Evolutionary conservation across 2,888 invertebrate species (phyloP), one percentile per base, ranked within the genome.

Genomic region (Leptinotarsa tumamoca): DNA sequence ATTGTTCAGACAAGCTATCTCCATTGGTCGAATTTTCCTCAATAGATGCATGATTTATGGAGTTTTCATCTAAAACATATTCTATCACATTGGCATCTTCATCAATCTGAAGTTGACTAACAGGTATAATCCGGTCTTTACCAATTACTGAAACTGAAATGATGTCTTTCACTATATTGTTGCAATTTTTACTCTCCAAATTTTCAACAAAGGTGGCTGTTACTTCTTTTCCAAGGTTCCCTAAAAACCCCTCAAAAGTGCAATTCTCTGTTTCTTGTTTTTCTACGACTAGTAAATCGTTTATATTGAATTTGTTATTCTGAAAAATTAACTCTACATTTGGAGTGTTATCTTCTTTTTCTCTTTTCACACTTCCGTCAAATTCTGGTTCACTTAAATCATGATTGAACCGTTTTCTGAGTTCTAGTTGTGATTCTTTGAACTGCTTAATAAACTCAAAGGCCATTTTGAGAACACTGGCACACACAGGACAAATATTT

Each of bases 211-310:
- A 84, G 67, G 77, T 75, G 23, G 84, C 85, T 43, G 82, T 79
- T 14, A 85, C 75, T 78, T 82, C 84, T 4, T 78, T 79, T 4
- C 84, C 85, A n/a, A 85, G 75, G 74, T 85, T 85, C 33, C 80
- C 80, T 33, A 85, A 80, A 74, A 85, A 85, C 1, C 83, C 82
- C 13, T 79, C 79, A 72, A 75, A 84, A 61, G 77, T 79, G 2
- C 61, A 56, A 17, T 73, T 23, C 23, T 82, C 76, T 14, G 69
- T 68, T 18, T 76, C 75, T 14, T 74, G 75, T 14, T 81, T 78
- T 80, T 84, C 84, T 51, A 84, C 78, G 70, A 85, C 77, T 23
- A 85, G 50, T 33, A 85, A 67, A 66, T 85, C 82, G 50, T 81
- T 82, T 27, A 85, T 79, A 76, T 82, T 80, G 71, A 78, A 84